A percentile compares a stretch with the other conserved stretches of the same genome.
Evolutionary conservation across 1,140 invertebrate species (phyloP).

Genomic region (Capitella teleta): DNA sequence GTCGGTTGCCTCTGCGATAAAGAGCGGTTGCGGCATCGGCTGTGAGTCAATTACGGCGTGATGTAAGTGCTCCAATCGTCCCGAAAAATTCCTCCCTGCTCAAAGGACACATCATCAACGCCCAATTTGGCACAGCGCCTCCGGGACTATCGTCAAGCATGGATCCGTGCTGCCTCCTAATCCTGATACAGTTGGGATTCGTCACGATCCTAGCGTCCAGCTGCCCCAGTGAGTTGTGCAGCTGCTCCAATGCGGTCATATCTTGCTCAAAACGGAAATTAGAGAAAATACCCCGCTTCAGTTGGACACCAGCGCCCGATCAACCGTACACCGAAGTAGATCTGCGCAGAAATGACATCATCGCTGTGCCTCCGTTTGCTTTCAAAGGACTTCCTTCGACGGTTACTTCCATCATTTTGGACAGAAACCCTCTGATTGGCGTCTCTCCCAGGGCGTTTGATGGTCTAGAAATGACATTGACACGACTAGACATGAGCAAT

Average conservation of each 20-base stretch:
- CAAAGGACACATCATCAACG: no score
- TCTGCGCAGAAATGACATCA: constrained; percentile 2
- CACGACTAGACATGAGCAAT: neutral
- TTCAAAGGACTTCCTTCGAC: constrained; percentile 3
- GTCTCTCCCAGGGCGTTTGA: constrained; percentile 8
- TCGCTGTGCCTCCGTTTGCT: constrained; percentile 4
- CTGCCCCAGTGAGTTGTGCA: constrained; percentile 7
- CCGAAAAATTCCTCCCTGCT: no score
- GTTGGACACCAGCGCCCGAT: neutral
- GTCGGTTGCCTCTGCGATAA: no score
- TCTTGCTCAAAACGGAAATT: constrained; percentile 2
- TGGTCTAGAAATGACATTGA: constrained; percentile 1
- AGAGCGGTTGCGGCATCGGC: no score
- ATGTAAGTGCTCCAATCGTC: no score
- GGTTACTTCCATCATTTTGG: constrained; percentile 1
- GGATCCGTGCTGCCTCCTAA: no score
- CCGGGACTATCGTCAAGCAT: no score
- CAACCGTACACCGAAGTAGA: neutral
- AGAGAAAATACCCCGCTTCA: constrained; percentile 2
- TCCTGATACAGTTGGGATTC: no score
- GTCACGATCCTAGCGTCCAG: no score
- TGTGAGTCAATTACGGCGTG: no score
- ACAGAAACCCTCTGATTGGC: constrained; percentile 8
- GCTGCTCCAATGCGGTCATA: neutral
- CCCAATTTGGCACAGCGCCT: no score